phyloP scores from a whole-genome alignment of 2,888 invertebrate genomes.

The Erebia palarica region DNA sequence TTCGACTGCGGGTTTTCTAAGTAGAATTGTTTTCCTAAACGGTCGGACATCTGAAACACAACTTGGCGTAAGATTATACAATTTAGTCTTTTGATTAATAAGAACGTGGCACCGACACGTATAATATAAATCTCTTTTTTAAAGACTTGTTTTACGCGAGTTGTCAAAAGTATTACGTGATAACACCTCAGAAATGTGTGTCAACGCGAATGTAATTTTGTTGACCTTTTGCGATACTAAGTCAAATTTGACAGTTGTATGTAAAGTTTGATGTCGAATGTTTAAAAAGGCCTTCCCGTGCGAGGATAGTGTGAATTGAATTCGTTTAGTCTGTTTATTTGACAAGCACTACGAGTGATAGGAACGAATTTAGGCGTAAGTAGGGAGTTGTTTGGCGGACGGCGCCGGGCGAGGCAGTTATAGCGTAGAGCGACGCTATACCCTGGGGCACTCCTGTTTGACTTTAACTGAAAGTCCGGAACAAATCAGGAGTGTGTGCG shows the following conservation, averaged over 20 bases:
- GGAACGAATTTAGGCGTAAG: slow-evolving; percentile 9
- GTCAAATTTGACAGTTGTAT: neutral
- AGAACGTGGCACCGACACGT: no score
- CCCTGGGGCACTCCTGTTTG: slow-evolving; percentile 18
- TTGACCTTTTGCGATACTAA: no score
- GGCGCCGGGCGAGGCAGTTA: neutral
- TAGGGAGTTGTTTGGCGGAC: neutral
- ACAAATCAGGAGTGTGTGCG: slow-evolving; percentile 21
- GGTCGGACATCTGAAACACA: no score
- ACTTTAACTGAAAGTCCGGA: slow-evolving; percentile 23
- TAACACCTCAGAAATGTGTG: neutral
- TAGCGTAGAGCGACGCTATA: neutral
- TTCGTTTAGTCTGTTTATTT: slow-evolving; percentile 6
- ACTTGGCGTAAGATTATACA: no score
- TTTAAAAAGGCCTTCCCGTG: neutral
- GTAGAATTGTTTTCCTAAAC: no score
- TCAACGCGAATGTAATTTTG: neutral
- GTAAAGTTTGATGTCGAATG: neutral
- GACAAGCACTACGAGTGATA: slow-evolving; percentile 13
- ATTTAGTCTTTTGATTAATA: no score
- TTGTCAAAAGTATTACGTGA: no score
- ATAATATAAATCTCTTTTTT: no score
- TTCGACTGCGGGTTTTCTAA: neutral
- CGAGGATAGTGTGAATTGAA: neutral
- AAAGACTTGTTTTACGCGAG: no score